These are phyloP conservation scores for Echiichthys vipera DNA, from an alignment of 2,797 vertebrate species.

Conservation along the genomic window DNA sequence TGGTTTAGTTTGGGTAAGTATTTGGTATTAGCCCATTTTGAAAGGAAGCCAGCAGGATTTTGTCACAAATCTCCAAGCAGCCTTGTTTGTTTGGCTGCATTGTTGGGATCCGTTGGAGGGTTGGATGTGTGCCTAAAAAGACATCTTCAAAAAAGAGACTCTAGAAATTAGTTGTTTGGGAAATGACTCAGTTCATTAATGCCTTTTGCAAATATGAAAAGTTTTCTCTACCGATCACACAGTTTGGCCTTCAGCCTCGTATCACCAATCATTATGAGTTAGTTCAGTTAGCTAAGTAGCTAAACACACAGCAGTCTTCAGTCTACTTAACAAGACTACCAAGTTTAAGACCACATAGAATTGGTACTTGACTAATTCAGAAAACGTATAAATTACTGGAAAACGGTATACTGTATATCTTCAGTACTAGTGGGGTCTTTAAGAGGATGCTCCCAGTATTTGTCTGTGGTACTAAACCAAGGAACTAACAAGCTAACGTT, in stretches of 20 bases:
- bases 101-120: constrained; percentile 1
- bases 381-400: too few relatives aligned
- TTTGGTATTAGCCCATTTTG: constrained; percentile 8
- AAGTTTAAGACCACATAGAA: neutral
- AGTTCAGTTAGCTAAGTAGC: neutral
- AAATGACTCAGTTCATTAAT: constrained; percentile 23
- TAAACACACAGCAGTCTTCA: too few relatives aligned
- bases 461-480: too few relatives aligned
- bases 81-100: constrained; percentile 31
- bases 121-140: constrained; percentile 20
- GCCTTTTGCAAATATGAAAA: neutral
- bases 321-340: too few relatives aligned
- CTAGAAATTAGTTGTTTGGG: constrained; percentile 2
- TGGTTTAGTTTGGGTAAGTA: neutral
- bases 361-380: neutral
- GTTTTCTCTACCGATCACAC: neutral
- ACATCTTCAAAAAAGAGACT: neutral
- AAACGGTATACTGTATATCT: too few relatives aligned
- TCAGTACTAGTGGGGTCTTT: too few relatives aligned
- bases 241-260: neutral
- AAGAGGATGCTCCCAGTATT: too few relatives aligned
- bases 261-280: neutral
- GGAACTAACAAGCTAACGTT: too few relatives aligned
- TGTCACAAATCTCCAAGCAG: constrained; percentile 28
- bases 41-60: constrained; percentile 21